Evolutionary conservation across 2,113 vertebrate species (phyloP).

Genomic region (Opisthocomus hoazin): DNA sequence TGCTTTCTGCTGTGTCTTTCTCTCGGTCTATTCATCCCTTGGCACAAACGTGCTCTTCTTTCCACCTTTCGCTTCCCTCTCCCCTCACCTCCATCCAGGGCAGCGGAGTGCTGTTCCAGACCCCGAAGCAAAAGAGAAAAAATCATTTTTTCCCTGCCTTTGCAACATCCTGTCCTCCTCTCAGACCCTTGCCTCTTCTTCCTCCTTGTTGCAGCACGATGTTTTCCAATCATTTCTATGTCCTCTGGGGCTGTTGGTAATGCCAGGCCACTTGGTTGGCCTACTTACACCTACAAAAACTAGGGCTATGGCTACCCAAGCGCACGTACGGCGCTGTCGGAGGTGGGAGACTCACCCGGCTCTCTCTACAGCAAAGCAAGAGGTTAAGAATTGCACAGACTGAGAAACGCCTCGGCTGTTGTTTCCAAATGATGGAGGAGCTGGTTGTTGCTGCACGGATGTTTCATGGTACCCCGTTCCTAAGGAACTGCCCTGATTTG

Average conservation of each 20-base stretch:
- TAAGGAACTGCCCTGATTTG: background rate
- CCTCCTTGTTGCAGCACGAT: background rate
- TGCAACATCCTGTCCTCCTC: background rate
- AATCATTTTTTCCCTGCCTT: background rate
- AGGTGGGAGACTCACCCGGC: background rate
- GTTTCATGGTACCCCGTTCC: background rate
- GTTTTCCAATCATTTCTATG: background rate
- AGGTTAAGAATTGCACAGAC: background rate
- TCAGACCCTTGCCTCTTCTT: background rate
- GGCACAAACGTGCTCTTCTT: background rate
- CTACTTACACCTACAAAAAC: background rate
- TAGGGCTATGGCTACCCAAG: background rate
- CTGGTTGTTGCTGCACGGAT: background rate
- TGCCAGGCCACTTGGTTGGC: background rate
- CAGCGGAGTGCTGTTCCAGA: background rate
- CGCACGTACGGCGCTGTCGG: background rate
- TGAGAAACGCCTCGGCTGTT: background rate
- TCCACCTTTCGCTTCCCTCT: background rate
- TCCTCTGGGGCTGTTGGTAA: background rate
- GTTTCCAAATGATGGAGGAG: background rate
- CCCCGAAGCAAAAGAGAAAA: background rate
- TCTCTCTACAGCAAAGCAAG: background rate
- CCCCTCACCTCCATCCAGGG: background rate
- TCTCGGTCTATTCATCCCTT: background rate
- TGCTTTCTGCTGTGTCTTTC: constrained; percentile 3